Evolutionary conservation across 2,113 vertebrate genomes (phyloP), one percentile per base, ranked within the genome.

Genomic region (Anolis carolinensis): DNA sequence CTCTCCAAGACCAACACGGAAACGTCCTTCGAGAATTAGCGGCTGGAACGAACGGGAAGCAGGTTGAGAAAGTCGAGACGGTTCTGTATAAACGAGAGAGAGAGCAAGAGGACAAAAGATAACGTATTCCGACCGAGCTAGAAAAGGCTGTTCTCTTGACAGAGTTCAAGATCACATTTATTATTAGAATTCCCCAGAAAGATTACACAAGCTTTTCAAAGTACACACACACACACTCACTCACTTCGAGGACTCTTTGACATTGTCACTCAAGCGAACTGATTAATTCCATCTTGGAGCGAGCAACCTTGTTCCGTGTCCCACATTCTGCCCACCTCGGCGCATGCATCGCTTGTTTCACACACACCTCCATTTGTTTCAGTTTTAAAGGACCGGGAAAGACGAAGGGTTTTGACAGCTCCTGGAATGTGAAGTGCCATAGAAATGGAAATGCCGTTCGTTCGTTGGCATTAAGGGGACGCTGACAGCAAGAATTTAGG

Each of bases 141-240:
- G 76, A 79, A 87, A 83, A 84, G 87, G 52, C 50, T 89, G 81
- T 86, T 93, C 92, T 92, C 48, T 59, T 52, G 71, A 59, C 87
- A 71, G 91, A 91, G 92, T 89, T 92, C 91, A 94, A 89, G 91
- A 25, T 87, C 89, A 92, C 91, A 88, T 92, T 93, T 94, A 95
- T 95, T 95, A 94, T 94, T 95, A 95, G 94, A 94, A 91, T 92
- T 90, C 87, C 87, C 72, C 83, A 88, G 74, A 91, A 90, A 79
- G 76, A 50, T 95, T 95, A 94, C 21, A 73, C 94, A 94, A 94
- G 84, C 81, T 30, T 32, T 50, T 2, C 7, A 3, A 23, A 75
- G 39, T 21, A 52, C 36, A 48, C 50, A 30, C 63, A 9, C 25
- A 32, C 44, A 0, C 72, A 72, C 72, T 72, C 86, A 71, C 72